These are phyloP conservation scores for Anisognathus igniventris DNA, from an alignment of 2,797 vertebrate species.

Conservation along the genomic window DNA sequence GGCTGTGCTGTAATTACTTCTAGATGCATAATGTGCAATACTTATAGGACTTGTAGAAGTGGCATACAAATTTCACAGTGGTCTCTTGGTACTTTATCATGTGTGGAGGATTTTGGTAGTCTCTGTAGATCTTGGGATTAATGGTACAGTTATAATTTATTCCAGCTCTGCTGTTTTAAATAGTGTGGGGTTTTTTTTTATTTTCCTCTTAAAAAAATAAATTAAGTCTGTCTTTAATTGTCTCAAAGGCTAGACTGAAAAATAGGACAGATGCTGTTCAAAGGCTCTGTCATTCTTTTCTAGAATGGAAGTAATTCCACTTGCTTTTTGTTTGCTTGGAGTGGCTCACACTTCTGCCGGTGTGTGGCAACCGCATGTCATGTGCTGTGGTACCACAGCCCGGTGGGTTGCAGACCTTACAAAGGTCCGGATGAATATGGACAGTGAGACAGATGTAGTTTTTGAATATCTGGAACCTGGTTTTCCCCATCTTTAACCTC, in stretches of 20 bases:
- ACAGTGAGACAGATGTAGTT: neutral
- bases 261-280: neutral
- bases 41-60: slow-evolving; percentile 38
- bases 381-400: neutral
- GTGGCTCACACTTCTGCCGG: neutral
- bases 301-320: neutral
- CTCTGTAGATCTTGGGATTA: slow-evolving; percentile 6
- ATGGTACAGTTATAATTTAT: neutral
- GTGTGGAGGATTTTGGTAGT: slow-evolving; percentile 37
- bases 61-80: slow-evolving; percentile 12
- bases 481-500: neutral
- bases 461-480: neutral
- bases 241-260: neutral
- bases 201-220: neutral
- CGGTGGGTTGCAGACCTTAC: neutral
- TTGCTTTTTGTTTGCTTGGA: neutral
- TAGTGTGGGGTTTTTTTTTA: neutral
- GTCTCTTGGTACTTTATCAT: slow-evolving; percentile 23
- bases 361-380: neutral
- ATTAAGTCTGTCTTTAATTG: neutral
- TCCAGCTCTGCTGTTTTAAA: slow-evolving; percentile 5
- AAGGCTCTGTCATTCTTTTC: neutral
- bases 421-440: neutral
- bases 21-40: slow-evolving; percentile 41
- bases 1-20: slow-evolving; percentile 59